Base-by-base conservation (phyloP, 2,797 vertebrate genomes). In the Fistularia tabacaria region DNA sequence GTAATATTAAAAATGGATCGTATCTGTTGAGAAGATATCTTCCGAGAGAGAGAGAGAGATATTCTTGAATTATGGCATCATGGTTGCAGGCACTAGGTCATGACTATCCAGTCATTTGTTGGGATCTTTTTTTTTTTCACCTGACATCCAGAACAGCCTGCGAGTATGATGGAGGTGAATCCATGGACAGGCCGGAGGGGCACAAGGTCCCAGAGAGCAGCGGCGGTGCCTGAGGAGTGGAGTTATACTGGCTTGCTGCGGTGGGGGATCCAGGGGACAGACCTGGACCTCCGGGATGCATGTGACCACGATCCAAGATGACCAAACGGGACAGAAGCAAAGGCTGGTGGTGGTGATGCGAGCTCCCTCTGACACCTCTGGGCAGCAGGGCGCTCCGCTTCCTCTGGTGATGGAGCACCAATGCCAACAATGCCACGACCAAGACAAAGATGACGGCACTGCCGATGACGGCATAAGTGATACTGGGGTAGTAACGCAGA, bases 381-480 rank as follows among this genome's bases (percentile, higher is more conserved):
- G 94, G 92, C 87, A 99, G 86, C 51, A 98, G 92, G 7, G 94
- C 92, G 54, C 93, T 97, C 47, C 95, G 90, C 64, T 99, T 98
- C 60, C 96, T 91, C 75, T 99, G 97, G 74, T 99, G 97, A 74
- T 99, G 97, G 58, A 98, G 83, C 61, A 97, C 93, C 14, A 99
- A 63, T 0, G 96, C 96, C 8, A 98, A 82, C 37, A 99, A 82
- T 0, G 95, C 96, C 80, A 98, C 95, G 73, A 98, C 94, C 40
- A 99, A 87, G 7, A 98, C 94, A 0, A 99, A 98, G 83, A 99
- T 95, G 70, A 98, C 90, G 0, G 95, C 95, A 54, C 96, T 98
- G 66, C 96, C 96, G 0, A 99, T 94, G 81, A 98, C 94, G 1
- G 94, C 95, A 0, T 98, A 99, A 3, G 94, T 98, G 71, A 99